Evolutionary conservation across 2,113 vertebrate species (phyloP).

Genomic region (Hypomesus transpacificus): DNA sequence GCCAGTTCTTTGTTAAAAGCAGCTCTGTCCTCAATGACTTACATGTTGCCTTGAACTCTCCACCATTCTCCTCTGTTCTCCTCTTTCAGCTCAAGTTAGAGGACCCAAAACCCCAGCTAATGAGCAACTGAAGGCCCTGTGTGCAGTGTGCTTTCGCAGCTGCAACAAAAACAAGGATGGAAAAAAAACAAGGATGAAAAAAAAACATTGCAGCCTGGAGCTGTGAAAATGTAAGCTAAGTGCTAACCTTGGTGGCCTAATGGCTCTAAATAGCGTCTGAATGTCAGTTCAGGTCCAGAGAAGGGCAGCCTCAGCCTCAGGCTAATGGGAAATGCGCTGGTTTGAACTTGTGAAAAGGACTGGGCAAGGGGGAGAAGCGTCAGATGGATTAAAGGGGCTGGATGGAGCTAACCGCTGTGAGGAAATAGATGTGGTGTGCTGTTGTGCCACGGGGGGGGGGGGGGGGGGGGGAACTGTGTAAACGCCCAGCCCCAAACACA

Average conservation of each 20-base stretch:
- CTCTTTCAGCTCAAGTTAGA: slow-evolving; percentile 11
- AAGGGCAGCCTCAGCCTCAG: slow-evolving; percentile 51
- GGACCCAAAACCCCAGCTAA: slow-evolving; percentile 37
- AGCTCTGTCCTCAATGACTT: slow-evolving; percentile 35
- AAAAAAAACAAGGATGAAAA: slow-evolving; percentile 30
- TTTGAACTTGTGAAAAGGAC: slow-evolving; percentile 44
- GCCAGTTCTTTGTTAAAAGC: slow-evolving; percentile 40
- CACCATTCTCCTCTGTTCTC: slow-evolving; percentile 3
- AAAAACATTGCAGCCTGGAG: slow-evolving; percentile 39
- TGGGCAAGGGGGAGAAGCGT: slow-evolving; percentile 12
- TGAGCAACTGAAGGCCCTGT: slow-evolving; percentile 27
- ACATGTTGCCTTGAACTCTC: slow-evolving; percentile 38
- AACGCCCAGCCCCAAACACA: not conserved
- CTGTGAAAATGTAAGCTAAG: slow-evolving; percentile 61
- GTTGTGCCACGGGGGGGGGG: slow-evolving; percentile 26
- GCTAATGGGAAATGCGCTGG: slow-evolving; percentile 43
- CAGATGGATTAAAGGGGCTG: slow-evolving; percentile 35
- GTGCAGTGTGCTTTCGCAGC: slow-evolving; percentile 19
- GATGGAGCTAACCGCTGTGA: slow-evolving; percentile 28
- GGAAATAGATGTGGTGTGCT: not conserved
- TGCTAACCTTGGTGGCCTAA: slow-evolving; percentile 63
- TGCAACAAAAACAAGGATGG: slow-evolving; percentile 32
- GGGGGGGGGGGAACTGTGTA: slow-evolving; percentile 22
- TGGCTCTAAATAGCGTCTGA: slow-evolving; percentile 59
- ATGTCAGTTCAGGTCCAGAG: slow-evolving; percentile 49